phyloP scores from a whole-genome alignment of 2,113 vertebrate species.

The Struthio camelus region DNA sequence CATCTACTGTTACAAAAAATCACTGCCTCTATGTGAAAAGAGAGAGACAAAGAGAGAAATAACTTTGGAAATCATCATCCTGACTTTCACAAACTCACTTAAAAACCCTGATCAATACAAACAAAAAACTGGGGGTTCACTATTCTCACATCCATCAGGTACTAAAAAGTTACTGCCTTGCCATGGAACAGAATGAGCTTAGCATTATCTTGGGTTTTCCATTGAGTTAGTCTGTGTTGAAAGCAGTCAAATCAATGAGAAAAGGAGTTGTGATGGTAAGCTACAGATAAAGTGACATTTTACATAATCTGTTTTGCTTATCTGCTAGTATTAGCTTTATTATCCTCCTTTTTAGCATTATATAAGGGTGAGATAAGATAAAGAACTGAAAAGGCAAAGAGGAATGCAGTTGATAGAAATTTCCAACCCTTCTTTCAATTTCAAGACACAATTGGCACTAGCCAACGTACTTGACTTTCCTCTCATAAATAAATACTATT shows the following conservation, averaged over 20 bases:
- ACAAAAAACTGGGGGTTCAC: rapidly evolving
- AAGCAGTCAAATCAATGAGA: conserved; percentile 41
- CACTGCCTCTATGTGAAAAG: background rate
- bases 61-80: background rate
- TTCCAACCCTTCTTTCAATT: conserved; percentile 12
- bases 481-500: background rate
- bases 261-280: background rate
- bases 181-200: background rate
- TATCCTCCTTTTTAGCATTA: conserved; percentile 25
- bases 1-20: background rate
- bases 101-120: background rate
- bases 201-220: background rate
- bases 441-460: background rate
- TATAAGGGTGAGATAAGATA: background rate
- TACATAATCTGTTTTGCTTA: conserved; percentile 49
- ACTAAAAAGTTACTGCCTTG: background rate
- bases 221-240: background rate
- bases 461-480: background rate
- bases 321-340: conserved; percentile 51
- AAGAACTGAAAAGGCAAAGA: conserved; percentile 21
- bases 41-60: background rate
- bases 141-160: background rate
- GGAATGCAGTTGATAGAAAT: background rate
- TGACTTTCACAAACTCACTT: background rate
- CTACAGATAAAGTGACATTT: conserved; percentile 53